phyloP scores from a whole-genome alignment of 1,140 invertebrate species.

The Drosophila varians region DNA sequence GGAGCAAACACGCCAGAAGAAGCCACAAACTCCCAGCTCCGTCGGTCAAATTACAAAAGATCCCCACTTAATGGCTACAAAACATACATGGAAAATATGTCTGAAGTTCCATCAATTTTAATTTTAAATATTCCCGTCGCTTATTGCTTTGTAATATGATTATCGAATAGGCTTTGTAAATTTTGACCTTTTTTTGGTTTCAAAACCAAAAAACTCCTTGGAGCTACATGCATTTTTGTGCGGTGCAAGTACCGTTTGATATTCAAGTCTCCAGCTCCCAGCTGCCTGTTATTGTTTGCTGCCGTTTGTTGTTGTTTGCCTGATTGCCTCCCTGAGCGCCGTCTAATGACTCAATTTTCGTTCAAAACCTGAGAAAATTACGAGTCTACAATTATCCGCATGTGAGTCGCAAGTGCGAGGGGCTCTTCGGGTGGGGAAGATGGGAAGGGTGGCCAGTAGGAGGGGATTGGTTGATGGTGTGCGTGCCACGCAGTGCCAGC shows the following conservation, averaged over 20 bases:
- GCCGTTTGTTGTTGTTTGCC: conserved; percentile 35
- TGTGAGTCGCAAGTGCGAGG: conserved; percentile 36
- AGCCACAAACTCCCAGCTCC: conserved; percentile 7
- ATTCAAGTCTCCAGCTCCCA: background rate
- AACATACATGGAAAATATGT: background rate
- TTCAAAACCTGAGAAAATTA: conserved; percentile 63
- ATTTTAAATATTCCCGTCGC: too few relatives aligned
- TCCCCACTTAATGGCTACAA: conserved; percentile 20
- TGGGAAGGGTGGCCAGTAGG: background rate
- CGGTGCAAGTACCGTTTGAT: conserved; percentile 7
- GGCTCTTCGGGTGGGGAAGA: background rate
- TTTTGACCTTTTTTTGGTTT: too few relatives aligned
- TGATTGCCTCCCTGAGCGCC: conserved; percentile 46
- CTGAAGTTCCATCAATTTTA: too few relatives aligned
- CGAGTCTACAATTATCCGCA: conserved; percentile 62
- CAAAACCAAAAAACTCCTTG: background rate
- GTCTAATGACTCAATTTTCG: conserved; percentile 76
- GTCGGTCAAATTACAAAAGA: background rate
- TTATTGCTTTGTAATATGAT: too few relatives aligned
- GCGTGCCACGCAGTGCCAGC: conserved; percentile 69
- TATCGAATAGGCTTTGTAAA: too few relatives aligned
- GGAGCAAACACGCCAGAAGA: background rate
- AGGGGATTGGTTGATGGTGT: conserved; percentile 5
- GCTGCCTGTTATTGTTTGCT: conserved; percentile 14
- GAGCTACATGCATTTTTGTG: too few relatives aligned